Evolutionary conservation across 37 sponge, comb jelly and placozoan species (phyloP).

Genomic region (Agelas oroides): DNA sequence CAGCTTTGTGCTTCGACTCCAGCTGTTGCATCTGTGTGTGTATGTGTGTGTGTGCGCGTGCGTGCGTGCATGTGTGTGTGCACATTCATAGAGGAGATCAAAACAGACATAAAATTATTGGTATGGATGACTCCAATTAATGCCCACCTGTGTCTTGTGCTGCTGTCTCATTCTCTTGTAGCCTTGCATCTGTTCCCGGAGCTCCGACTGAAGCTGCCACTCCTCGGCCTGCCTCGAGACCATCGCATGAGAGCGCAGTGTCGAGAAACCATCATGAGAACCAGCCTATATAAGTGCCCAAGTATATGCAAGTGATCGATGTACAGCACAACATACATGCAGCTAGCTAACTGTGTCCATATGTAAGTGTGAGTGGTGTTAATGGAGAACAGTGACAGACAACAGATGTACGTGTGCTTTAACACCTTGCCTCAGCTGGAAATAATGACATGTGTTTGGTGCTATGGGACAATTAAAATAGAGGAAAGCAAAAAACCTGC

Average conservation of each 20-base stretch:
- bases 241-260: conserved; percentile 86
- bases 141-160: conserved; percentile 88
- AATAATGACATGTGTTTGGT: too few species aligned
- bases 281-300: conserved; percentile 12
- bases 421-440: too few species aligned
- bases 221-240: conserved; percentile 89
- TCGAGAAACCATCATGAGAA: conserved; percentile 78
- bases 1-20: conserved; percentile 79
- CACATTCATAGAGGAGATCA: too few species aligned
- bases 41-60: too few species aligned
- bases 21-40: conserved; percentile 80
- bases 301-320: background rate
- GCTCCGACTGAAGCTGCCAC: conserved; percentile 86
- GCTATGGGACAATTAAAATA: too few species aligned
- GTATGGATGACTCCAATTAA: background rate
- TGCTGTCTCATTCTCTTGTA: conserved; percentile 97
- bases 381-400: too few species aligned
- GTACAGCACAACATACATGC: background rate
- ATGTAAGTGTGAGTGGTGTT: too few species aligned
- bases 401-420: too few species aligned
- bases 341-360: too few species aligned
- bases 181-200: conserved; percentile 94
- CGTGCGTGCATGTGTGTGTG: too few species aligned
- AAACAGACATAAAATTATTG: too few species aligned
- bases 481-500: too few species aligned